Percentiles rank a stretch among this genome's conserved stretches.
Evolutionary conservation across 2,888 invertebrate genomes (phyloP).

Genomic region (Eupithecia pulchellata): DNA sequence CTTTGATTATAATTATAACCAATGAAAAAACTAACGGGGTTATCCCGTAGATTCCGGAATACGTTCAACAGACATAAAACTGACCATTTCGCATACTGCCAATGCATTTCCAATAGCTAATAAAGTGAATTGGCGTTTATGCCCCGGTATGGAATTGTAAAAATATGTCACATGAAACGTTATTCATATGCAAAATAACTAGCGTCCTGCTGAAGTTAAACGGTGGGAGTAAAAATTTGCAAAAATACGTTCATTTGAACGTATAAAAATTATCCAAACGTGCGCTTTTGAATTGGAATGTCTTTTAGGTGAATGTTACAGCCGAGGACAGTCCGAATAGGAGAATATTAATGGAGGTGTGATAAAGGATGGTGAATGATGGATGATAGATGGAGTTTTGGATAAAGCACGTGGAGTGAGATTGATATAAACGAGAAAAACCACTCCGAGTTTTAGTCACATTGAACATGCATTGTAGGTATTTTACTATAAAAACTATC

Average conservation of each 20-base stretch:
- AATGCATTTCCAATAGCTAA: slow-evolving; percentile 44
- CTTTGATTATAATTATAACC: neutral
- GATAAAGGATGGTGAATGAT: neutral
- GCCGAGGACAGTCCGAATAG: neutral
- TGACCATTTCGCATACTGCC: slow-evolving; percentile 4
- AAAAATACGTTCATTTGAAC: slow-evolving; percentile 72
- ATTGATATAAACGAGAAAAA: neutral
- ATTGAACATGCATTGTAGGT: neutral
- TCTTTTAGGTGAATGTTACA: neutral
- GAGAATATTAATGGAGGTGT: neutral
- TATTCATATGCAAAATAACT: slow-evolving; percentile 78
- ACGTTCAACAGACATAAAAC: neutral
- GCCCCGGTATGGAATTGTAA: slow-evolving; percentile 60
- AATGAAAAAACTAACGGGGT: neutral
- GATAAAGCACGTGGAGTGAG: neutral
- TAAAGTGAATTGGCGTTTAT: slow-evolving; percentile 45
- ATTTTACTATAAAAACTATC: too few relatives aligned
- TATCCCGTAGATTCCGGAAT: neutral
- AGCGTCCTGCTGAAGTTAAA: slow-evolving; percentile 70
- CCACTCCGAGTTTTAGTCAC: neutral
- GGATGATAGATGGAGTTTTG: neutral
- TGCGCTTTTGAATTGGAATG: slow-evolving; percentile 45
- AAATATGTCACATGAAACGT: slow-evolving; percentile 65
- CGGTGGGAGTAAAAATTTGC: slow-evolving; percentile 67
- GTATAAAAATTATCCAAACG: slow-evolving; percentile 63